A percentile compares a stretch with the other conserved stretches of the same genome.
Evolutionary conservation across 2,888 invertebrate genomes (phyloP).

Genomic region (Dysmachus trigonus): DNA sequence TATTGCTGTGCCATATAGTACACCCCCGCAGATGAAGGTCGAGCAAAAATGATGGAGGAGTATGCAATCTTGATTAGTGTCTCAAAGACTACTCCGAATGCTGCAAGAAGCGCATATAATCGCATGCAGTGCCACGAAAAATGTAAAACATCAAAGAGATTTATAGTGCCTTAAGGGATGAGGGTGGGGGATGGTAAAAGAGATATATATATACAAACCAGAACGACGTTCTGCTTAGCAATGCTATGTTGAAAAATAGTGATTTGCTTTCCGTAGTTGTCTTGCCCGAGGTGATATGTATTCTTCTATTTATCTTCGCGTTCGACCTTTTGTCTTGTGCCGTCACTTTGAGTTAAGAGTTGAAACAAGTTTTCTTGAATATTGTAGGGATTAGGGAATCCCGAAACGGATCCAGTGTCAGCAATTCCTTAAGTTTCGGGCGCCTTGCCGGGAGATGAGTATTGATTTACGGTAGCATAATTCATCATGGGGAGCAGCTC

Average conservation of each 20-base stretch:
- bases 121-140: constrained; percentile 7
- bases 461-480: constrained; percentile 23
- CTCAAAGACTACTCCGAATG: not conserved
- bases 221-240: not conserved
- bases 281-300: not conserved
- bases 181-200: not conserved
- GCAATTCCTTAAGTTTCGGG: not conserved
- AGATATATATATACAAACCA: not conserved
- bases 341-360: not conserved
- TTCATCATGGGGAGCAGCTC: constrained; percentile 23
- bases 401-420: not conserved
- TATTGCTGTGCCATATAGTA: not conserved
- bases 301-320: not conserved
- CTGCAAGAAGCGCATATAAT: not conserved
- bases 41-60: not conserved
- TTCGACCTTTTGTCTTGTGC: not conserved
- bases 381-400: not conserved
- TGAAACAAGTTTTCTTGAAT: not conserved
- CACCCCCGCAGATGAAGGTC: not conserved
- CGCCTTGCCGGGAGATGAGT: not conserved
- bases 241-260: not conserved
- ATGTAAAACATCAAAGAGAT: constrained; percentile 26
- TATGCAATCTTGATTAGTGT: constrained; percentile 32
- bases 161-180: not conserved
- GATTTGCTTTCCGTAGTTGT: not conserved